A percentile compares a stretch with the other conserved stretches of the same genome.
Evolutionary conservation across 2,113 vertebrate genomes (phyloP).

Genomic region (Nerophis lumbriciformis): DNA sequence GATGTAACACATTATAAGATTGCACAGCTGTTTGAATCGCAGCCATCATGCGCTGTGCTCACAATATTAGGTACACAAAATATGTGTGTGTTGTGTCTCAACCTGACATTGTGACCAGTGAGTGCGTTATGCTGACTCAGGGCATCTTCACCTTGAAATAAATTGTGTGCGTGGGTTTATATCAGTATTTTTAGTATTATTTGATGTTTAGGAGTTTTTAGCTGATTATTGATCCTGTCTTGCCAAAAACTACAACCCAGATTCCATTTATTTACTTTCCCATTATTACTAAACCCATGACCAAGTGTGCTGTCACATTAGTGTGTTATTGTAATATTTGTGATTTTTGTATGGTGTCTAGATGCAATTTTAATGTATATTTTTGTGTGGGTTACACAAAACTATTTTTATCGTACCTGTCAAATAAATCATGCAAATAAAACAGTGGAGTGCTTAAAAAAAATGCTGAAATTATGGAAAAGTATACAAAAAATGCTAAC

Average conservation of each 20-base stretch:
- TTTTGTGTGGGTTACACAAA: slow-evolving; percentile 1
- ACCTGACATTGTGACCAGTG: neutral
- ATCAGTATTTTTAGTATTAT: neutral
- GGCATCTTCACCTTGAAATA: neutral
- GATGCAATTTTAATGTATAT: slow-evolving; percentile 13
- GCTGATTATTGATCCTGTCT: neutral
- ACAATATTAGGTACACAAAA: neutral
- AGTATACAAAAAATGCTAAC: neutral
- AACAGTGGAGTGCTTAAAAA: neutral
- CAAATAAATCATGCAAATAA: slow-evolving; percentile 37
- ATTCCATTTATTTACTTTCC: neutral
- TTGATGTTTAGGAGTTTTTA: neutral
- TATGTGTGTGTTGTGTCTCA: neutral
- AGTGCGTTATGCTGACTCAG: slow-evolving; percentile 7
- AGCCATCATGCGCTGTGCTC: neutral
- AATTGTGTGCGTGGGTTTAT: neutral
- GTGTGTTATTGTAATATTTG: neutral
- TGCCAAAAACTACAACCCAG: neutral
- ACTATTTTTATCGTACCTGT: slow-evolving; percentile 25
- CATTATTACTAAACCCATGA: neutral
- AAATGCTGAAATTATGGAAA: neutral
- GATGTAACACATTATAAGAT: neutral
- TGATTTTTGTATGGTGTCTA: neutral
- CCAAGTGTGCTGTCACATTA: neutral
- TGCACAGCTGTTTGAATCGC: slow-evolving; percentile 5